Percentiles rank a stretch among this genome's conserved stretches.
Evolutionary conservation across 2,888 invertebrate genomes (phyloP).

Genomic region (Thecophora atra): DNA sequence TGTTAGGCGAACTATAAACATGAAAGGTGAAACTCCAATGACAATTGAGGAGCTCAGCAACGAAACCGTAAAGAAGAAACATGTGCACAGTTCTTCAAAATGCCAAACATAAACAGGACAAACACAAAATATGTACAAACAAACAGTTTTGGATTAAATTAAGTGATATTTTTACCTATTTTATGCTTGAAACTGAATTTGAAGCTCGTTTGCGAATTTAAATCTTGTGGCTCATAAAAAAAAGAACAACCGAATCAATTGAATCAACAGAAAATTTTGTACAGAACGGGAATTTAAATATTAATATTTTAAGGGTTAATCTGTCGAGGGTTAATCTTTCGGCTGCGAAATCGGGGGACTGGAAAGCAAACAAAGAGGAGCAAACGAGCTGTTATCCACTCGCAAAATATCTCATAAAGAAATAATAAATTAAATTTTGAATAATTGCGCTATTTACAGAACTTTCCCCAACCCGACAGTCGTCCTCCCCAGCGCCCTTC

Average conservation of each 20-base stretch:
- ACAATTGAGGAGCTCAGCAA: constrained; percentile 18
- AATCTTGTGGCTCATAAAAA: no score
- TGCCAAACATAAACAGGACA: neutral
- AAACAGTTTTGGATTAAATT: neutral
- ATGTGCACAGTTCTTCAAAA: neutral
- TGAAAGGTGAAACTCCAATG: constrained; percentile 15
- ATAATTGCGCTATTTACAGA: constrained; percentile 40
- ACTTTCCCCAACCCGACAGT: neutral
- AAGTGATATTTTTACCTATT: no score
- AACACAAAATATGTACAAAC: neutral
- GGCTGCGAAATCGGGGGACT: neutral
- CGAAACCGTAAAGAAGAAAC: neutral
- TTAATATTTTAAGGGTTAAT: no score
- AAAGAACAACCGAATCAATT: no score
- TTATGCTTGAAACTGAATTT: no score
- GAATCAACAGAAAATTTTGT: neutral
- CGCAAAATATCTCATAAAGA: constrained; percentile 40
- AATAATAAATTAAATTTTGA: constrained; percentile 47
- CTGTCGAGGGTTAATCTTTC: no score
- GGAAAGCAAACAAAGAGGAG: neutral
- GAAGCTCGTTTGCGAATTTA: no score
- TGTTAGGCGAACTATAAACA: neutral
- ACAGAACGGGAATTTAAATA: neutral
- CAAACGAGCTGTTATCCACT: neutral
- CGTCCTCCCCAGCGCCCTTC: neutral